phyloP scores from a whole-genome alignment of 2,113 vertebrate species.

The Tachuris rubrigastra region DNA sequence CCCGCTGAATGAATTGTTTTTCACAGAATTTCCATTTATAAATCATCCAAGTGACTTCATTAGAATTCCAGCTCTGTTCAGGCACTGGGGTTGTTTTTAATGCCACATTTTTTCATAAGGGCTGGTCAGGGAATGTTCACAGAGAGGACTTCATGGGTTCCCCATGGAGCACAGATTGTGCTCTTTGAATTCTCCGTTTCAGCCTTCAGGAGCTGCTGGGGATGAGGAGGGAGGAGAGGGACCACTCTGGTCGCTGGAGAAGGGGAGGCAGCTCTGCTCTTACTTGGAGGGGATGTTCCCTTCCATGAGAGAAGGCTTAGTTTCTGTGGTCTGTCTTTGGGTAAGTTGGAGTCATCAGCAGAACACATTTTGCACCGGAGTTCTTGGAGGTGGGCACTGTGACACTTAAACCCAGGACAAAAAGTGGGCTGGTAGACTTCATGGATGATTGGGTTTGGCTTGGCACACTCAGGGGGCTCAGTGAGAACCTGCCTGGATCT shows the following conservation, averaged over 20 bases:
- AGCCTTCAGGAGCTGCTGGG: neutral
- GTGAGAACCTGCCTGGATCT: accelerated
- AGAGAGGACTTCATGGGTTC: accelerated
- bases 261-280: neutral
- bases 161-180: accelerated
- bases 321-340: neutral
- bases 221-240: neutral
- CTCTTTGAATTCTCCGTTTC: neutral
- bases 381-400: neutral
- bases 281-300: neutral
- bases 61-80: neutral
- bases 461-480: neutral
- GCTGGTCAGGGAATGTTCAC: neutral
- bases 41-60: neutral
- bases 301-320: neutral
- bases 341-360: neutral
- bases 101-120: neutral
- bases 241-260: neutral
- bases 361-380: neutral
- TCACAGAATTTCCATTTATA: neutral
- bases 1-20: neutral
- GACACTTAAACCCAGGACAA: neutral
- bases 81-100: neutral
- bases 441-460: accelerated
- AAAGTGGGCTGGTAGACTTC: neutral